Conservation (phyloP, 2,888 invertebrate species). For the Trachelus iudaicus region DNA sequence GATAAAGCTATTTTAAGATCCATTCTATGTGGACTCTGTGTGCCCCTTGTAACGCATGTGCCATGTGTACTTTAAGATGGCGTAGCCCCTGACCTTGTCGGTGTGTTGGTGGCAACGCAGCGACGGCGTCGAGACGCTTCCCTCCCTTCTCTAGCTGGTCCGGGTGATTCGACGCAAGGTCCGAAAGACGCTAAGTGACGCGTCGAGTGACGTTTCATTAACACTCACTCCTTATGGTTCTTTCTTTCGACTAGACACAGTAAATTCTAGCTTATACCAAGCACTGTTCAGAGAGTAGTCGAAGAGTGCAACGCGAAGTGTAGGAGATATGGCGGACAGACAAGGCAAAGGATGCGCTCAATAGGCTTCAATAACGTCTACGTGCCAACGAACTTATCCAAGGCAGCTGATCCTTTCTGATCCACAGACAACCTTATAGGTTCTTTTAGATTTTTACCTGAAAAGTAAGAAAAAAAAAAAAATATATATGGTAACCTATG, state of each 20-base stretch:
- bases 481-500: not conserved
- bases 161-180: not conserved
- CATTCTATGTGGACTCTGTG: constrained; percentile 9
- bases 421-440: not conserved
- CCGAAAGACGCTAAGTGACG: constrained; percentile 49
- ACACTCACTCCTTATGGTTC: constrained; percentile 31
- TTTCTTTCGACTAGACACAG: constrained; percentile 8
- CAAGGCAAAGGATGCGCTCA: constrained; percentile 28
- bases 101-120: constrained; percentile 29
- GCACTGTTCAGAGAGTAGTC: not conserved
- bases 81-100: constrained; percentile 39
- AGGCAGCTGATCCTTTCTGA: not conserved
- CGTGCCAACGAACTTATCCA: constrained; percentile 15
- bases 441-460: not conserved
- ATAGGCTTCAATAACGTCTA: constrained; percentile 19
- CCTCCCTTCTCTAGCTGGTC: constrained; percentile 8
- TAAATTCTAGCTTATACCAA: not conserved
- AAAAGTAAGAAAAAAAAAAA: not conserved
- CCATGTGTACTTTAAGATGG: not conserved
- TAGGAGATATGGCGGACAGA: constrained; percentile 11
- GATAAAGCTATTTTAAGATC: constrained; percentile 33
- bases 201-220: constrained; percentile 55
- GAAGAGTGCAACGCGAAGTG: not conserved
- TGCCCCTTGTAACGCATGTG: not conserved
- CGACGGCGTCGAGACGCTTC: constrained; percentile 31